Conservation (phyloP, 2,888 invertebrate species). For the Drosophila maculinotata region DNA sequence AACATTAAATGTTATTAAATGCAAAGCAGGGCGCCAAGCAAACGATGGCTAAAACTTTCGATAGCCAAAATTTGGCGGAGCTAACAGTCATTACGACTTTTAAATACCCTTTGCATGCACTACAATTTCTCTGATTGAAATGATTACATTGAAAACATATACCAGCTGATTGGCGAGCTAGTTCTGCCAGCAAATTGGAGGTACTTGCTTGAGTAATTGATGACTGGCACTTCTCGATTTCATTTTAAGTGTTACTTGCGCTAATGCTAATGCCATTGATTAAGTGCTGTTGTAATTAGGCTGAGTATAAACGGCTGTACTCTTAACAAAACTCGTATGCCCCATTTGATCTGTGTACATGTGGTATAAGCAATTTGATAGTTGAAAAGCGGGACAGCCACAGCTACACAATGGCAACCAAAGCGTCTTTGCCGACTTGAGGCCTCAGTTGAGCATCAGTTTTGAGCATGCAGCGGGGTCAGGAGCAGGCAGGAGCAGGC, state of each 20-base stretch:
- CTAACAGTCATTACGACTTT: conserved; percentile 1
- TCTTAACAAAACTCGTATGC: conserved; percentile 3
- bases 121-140: too few species aligned
- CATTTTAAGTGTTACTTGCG: too few species aligned
- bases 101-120: conserved; percentile 4
- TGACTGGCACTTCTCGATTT: too few species aligned
- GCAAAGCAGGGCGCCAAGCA: conserved; percentile 61
- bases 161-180: too few species aligned
- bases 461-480: conserved; percentile 5
- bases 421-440: conserved; percentile 45
- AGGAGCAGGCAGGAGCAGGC: conserved; percentile 2
- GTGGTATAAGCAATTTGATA: conserved; percentile 38
- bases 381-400: conserved; percentile 35
- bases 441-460: conserved; percentile 13
- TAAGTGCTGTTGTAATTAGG: too few species aligned
- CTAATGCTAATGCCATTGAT: too few species aligned
- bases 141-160: too few species aligned
- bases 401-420: conserved; percentile 45
- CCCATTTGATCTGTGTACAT: conserved; percentile 3
- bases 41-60: conserved; percentile 65
- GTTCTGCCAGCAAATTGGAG: too few species aligned
- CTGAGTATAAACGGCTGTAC: too few species aligned
- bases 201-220: too few species aligned
- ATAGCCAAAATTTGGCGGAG: conserved; percentile 42
- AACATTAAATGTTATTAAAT: conserved; percentile 77